Base-by-base conservation (phyloP, 2,113 vertebrate genomes). In the Butastur rufipennis region DNA sequence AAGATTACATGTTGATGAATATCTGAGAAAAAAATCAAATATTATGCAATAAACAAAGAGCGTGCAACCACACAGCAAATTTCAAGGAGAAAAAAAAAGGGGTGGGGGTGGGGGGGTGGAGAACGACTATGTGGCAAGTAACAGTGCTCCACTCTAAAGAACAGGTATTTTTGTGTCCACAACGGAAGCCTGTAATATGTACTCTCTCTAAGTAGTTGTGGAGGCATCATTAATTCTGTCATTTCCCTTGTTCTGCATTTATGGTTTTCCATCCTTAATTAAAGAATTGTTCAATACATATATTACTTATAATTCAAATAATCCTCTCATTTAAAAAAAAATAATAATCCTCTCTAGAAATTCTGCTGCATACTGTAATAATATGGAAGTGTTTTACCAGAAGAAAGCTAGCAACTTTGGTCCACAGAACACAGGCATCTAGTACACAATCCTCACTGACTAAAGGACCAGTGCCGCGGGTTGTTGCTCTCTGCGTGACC, bases 401-500 rank as follows among this genome's bases (percentile, higher is more conserved):
- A 73, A 74, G 43, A 68, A 68, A 62, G 36, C 19, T 26, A 47
- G 11, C 2, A 34, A 36, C 11, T 73, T 72, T 6, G 38, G 25
- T 36, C 40, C 62, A 53, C 25, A 22, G 19, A 85, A 63, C 9
- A 52, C 16, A 32, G 43, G 36, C 59, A 67, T 6, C 21, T 25
- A 18, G 18, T 4, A 16, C 10, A 2, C 5, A 13, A 32, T 55
- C 34, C 36, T 38, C 65, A 31, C 20, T 6, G 34, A 36, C 34
- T 14, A 2, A 48, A 45, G 42, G 36, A 15, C 16, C 63, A 25
- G 58, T 20, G 31, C 32, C 55, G 34, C 21, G 23, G 23, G 21
- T 6, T 77, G 42, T 12, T 1, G 1, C 29, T 25, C 23, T 20
- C 23, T 29, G 16, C 2, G 0, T 19, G 48, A 47, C 31, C 16